A percentile compares a stretch with the other conserved stretches of the same genome.
Conservation (phyloP, 2,113 vertebrate species). For the Phoxinus phoxinus region DNA sequence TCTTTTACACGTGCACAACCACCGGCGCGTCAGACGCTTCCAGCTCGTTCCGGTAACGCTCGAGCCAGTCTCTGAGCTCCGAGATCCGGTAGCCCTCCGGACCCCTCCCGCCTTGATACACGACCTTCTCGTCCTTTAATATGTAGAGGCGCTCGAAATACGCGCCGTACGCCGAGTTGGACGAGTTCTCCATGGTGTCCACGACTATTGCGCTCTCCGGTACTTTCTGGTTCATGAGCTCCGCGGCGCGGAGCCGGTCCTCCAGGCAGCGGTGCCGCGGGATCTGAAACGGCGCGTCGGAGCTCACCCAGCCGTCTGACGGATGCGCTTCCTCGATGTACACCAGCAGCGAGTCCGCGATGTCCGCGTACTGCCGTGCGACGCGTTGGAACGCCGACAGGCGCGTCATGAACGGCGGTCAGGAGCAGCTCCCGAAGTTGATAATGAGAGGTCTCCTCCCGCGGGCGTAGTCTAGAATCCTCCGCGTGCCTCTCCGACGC, state of each 20-base stretch:
- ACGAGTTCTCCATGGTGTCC: slow-evolving; percentile 96
- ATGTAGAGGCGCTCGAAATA: slow-evolving; percentile 98
- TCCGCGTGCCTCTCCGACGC: slow-evolving; percentile 61
- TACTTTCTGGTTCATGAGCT: slow-evolving; percentile 84
- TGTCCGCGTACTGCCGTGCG: slow-evolving; percentile 88
- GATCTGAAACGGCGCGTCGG: slow-evolving; percentile 93
- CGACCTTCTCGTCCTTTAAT: slow-evolving; percentile 86
- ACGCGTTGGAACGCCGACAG: slow-evolving; percentile 93
- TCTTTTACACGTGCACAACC: slow-evolving; percentile 83
- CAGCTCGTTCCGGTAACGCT: slow-evolving; percentile 83
- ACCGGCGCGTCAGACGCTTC: slow-evolving; percentile 69
- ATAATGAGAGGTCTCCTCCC: slow-evolving; percentile 91
- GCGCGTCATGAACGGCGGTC: slow-evolving; percentile 99
- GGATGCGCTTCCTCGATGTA: slow-evolving; percentile 99
- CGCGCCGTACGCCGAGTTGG: slow-evolving; percentile 97
- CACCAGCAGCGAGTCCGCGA: slow-evolving; percentile 95
- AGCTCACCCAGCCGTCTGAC: slow-evolving; percentile 97
- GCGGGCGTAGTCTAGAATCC: slow-evolving; percentile 89
- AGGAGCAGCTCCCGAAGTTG: slow-evolving; percentile 99
- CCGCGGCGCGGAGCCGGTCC: slow-evolving; percentile 90
- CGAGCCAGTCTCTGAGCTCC: slow-evolving; percentile 92
- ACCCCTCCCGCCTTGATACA: slow-evolving; percentile 94
- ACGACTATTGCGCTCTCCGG: slow-evolving; percentile 89
- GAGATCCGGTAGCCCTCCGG: slow-evolving; percentile 96
- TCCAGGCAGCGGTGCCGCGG: slow-evolving; percentile 94